phyloP scores from a whole-genome alignment of 2,888 invertebrate genomes.

The Falcaria lacertinaria region DNA sequence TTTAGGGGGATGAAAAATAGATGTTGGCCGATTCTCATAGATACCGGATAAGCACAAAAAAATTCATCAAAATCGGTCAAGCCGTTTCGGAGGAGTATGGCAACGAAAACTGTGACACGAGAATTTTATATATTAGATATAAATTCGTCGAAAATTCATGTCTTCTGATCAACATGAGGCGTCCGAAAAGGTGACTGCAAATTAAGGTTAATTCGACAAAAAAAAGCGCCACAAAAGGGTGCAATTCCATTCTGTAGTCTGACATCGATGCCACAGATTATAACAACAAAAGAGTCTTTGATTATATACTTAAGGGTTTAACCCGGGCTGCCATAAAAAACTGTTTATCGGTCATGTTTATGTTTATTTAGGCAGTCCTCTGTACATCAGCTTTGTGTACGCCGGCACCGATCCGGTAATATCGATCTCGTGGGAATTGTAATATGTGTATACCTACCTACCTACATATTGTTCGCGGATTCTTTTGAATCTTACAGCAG shows the following conservation, averaged over 20 bases:
- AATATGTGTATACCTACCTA: too few species aligned
- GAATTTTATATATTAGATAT: too few species aligned
- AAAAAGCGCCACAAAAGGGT: slow-evolving; percentile 6
- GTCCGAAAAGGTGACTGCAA: slow-evolving; percentile 17
- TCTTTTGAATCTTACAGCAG: too few species aligned
- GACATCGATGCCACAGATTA: not conserved
- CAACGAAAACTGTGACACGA: too few species aligned
- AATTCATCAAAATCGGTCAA: too few species aligned
- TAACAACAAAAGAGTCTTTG: slow-evolving; percentile 10
- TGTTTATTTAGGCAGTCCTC: not conserved
- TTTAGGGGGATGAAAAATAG: too few species aligned
- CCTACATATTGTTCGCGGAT: too few species aligned
- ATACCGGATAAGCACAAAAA: too few species aligned
- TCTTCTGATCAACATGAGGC: slow-evolving; percentile 4
- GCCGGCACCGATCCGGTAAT: not conserved
- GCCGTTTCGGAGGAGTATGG: too few species aligned
- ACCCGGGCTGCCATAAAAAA: slow-evolving; percentile 16
- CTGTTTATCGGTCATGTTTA: slow-evolving; percentile 8
- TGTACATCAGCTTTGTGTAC: not conserved
- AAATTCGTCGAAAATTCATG: not conserved
- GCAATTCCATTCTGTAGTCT: slow-evolving; percentile 3
- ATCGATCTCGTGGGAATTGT: not conserved
- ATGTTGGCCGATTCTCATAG: too few species aligned
- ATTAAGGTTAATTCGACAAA: slow-evolving; percentile 23
- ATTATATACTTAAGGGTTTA: too few species aligned